Evolutionary conservation across 1,140 invertebrate species (phyloP).

Genomic region (Coelopa frigida): DNA sequence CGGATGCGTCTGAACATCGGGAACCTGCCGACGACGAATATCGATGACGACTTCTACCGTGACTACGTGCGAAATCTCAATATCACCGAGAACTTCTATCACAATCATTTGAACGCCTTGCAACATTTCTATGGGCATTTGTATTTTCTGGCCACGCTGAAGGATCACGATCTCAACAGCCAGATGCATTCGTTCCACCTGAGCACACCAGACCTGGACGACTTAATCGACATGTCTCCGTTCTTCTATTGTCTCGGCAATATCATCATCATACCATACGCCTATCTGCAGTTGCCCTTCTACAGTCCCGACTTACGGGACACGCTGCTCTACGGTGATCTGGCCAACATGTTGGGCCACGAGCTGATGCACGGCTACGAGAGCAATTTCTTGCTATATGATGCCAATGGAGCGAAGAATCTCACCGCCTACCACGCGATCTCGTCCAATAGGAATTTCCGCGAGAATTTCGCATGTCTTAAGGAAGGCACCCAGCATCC

Average conservation of each 20-base stretch:
- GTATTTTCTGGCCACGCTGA: neutral
- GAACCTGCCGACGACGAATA: conserved; percentile 1
- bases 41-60: neutral
- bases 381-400: conserved; percentile 27
- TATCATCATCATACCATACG: conserved; percentile 34
- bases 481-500: conserved; percentile 1
- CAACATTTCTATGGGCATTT: neutral
- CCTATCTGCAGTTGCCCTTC: conserved; percentile 31
- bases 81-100: conserved; percentile 1
- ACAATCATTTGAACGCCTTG: conserved; percentile 4
- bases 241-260: conserved; percentile 33
- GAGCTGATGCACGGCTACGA: conserved; percentile 35
- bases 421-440: too few relatives aligned
- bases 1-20: conserved; percentile 2
- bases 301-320: conserved; percentile 27
- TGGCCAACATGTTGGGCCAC: conserved; percentile 34
- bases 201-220: conserved; percentile 24
- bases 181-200: conserved; percentile 34
- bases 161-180: neutral
- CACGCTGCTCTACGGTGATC: conserved; percentile 28
- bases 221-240: conserved; percentile 33
- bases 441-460: neutral
- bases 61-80: neutral
- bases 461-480: neutral
- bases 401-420: conserved; percentile 9